Base-by-base conservation (phyloP, 2,888 invertebrate species). In the Brachylomia viminalis region DNA sequence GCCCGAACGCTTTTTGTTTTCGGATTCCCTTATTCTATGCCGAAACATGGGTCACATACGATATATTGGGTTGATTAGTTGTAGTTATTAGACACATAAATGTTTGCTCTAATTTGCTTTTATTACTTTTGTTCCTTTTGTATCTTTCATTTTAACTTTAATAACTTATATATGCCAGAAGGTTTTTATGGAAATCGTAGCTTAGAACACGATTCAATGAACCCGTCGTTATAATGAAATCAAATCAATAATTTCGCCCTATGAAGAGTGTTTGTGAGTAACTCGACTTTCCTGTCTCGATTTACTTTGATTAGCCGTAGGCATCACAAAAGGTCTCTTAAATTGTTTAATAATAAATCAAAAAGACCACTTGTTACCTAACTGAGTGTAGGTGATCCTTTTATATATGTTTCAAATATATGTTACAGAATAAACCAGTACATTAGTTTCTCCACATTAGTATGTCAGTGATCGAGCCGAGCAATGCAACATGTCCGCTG, bases 1-100 rank as follows among this genome's bases (percentile, higher is more conserved):
- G 69, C 84, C 79, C 82, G 82, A 82, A 75, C 82, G 87, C 82
- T 88, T 87, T 89, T 88, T 87, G 87, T 86, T 83, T 79, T 83
- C 77, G 33, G 42, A 80, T 67, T 75, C 76, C 76, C 77, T 80
- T 78, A 87, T 82, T 84, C 79, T 69, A 76, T 56, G 70, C 73
- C 76, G 75, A 86, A 82, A 83, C 85, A 86, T 58, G 75, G 77
- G 75, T 80, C 73, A 80, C 86, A 80, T 80, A 79, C 73, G 73
- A 78, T 78, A 86, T 86, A 77, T 84, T 72, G 77, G 58, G 49
- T 75, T 79, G 82, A 86, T 87, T 83, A 80, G 64, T 80, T 77
- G 54, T 83, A 73, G 70, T 85, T 86, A 77, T 76, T 80, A 64
- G 38, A 75, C 83, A 70, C 62, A 67, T 33, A 70, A 85, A 71